Percentiles rank a stretch among this genome's conserved stretches.
Evolutionary conservation across 2,888 invertebrate species (phyloP).

Genomic region (Theretra japonica): DNA sequence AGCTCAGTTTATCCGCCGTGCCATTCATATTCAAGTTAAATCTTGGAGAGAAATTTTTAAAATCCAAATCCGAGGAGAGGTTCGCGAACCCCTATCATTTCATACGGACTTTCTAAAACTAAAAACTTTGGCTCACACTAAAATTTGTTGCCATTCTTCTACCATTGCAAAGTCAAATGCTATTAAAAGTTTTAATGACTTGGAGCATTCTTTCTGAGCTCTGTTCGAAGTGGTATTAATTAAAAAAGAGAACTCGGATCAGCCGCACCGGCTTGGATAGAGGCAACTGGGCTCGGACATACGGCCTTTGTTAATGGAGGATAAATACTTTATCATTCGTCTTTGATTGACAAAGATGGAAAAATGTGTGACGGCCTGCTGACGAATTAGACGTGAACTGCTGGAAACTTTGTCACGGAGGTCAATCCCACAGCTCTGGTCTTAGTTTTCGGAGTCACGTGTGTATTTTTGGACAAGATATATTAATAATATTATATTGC

Average conservation of each 20-base stretch:
- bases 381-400: too few species aligned
- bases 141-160: slow-evolving; percentile 74
- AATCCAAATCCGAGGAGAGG: not conserved
- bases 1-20: not conserved
- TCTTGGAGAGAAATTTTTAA: not conserved
- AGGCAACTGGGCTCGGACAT: slow-evolving; percentile 51
- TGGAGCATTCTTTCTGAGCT: slow-evolving; percentile 80
- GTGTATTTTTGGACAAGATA: too few species aligned
- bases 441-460: too few species aligned
- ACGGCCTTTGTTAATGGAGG: slow-evolving; percentile 38
- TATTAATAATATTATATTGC: too few species aligned
- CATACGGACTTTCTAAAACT: slow-evolving; percentile 57
- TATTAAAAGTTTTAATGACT: slow-evolving; percentile 84
- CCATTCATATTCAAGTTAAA: slow-evolving; percentile 1
- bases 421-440: too few species aligned
- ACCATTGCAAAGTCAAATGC: slow-evolving; percentile 69
- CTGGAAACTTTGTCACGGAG: too few species aligned
- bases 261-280: slow-evolving; percentile 50
- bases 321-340: not conserved
- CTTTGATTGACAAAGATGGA: not conserved
- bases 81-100: slow-evolving; percentile 43
- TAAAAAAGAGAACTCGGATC: slow-evolving; percentile 66
- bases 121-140: slow-evolving; percentile 68
- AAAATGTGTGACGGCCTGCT: not conserved
- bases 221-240: slow-evolving; percentile 83